phyloP scores from a whole-genome alignment of 2,888 invertebrate genomes.

The Oegoconia quadripuncta region DNA sequence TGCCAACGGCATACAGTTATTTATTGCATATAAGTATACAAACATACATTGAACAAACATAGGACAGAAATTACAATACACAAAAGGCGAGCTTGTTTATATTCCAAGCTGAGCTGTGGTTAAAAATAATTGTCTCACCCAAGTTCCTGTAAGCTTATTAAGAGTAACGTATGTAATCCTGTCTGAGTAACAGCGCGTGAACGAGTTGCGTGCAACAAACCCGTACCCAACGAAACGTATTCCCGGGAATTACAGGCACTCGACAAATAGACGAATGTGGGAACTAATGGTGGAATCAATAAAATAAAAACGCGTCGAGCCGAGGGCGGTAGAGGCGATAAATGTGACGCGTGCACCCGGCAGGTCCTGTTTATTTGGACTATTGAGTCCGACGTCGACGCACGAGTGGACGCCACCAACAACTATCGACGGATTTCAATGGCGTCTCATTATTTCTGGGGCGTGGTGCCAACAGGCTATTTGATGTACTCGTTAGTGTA shows the following conservation, averaged over 20 bases:
- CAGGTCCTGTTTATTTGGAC: constrained; percentile 40
- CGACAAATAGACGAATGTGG: constrained; percentile 34
- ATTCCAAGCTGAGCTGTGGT: too few relatives aligned
- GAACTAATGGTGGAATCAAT: constrained; percentile 47
- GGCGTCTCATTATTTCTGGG: constrained; percentile 4
- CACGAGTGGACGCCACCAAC: not conserved
- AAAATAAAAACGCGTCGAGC: constrained; percentile 31
- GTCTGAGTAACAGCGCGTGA: too few relatives aligned
- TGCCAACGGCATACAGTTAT: too few relatives aligned
- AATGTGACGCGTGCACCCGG: constrained; percentile 61
- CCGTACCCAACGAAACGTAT: not conserved
- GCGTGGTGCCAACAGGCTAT: constrained; percentile 4
- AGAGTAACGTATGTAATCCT: too few relatives aligned
- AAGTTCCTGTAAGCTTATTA: too few relatives aligned
- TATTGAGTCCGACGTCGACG: constrained; percentile 29
- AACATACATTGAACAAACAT: too few relatives aligned
- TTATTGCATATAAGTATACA: too few relatives aligned
- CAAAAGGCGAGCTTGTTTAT: too few relatives aligned
- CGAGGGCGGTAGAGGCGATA: constrained; percentile 43
- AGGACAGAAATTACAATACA: too few relatives aligned
- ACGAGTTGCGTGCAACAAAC: not conserved
- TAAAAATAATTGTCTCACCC: too few relatives aligned
- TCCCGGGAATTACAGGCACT: constrained; percentile 4
- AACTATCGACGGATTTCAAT: constrained; percentile 7
- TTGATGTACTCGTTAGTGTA: constrained; percentile 6